These are phyloP conservation scores for Myocastor coypus DNA, from an alignment of 2,113 vertebrate species.

Conservation along the genomic window DNA sequence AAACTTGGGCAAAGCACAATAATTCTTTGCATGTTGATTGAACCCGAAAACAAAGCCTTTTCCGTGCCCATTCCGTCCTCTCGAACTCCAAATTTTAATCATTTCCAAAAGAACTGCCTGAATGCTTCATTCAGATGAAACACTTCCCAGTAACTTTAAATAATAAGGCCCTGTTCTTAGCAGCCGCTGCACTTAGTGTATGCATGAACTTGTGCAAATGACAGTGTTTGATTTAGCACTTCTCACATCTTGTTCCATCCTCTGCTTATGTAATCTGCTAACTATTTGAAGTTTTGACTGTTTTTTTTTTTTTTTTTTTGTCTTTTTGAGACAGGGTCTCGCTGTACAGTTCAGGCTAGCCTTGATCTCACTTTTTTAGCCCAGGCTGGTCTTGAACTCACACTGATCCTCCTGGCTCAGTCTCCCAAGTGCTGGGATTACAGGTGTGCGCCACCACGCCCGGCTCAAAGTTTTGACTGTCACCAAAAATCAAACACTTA, in stretches of 20 bases:
- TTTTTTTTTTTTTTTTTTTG: too few species aligned
- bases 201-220: background rate
- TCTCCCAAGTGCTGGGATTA: too few species aligned
- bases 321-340: too few species aligned
- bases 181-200: background rate
- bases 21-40: conserved; percentile 55
- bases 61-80: background rate
- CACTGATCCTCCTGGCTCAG: too few species aligned
- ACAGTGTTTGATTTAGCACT: conserved; percentile 8
- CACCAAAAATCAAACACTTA: background rate
- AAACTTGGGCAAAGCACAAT: conserved; percentile 61
- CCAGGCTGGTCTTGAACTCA: too few species aligned
- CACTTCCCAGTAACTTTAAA: background rate
- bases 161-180: background rate
- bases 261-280: background rate
- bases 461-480: too few species aligned
- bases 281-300: background rate
- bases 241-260: background rate
- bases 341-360: too few species aligned
- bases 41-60: conserved; percentile 53
- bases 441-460: too few species aligned
- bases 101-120: background rate
- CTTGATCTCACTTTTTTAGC: too few species aligned
- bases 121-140: background rate
- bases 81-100: conserved; percentile 22